Conservation (phyloP, 53 echinoderm and acorn worm species). For the Actinopyga echinites region DNA sequence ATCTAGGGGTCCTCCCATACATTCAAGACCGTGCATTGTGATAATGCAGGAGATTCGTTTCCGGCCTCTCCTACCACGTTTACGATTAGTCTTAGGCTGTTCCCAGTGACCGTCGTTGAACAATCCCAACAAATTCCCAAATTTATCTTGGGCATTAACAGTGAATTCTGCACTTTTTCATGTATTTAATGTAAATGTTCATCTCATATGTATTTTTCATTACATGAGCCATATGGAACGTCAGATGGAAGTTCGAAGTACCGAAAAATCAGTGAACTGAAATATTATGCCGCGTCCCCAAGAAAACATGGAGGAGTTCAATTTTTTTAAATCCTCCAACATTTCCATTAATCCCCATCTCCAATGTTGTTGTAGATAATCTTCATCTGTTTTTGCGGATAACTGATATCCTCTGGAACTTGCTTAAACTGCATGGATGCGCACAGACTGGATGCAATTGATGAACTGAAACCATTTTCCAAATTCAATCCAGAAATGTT, state of each 20-base stretch:
- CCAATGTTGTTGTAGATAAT: constrained; percentile 28
- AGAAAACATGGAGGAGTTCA: not conserved
- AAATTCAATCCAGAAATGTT: constrained; percentile 29
- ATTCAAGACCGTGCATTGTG: no score
- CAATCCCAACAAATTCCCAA: no score
- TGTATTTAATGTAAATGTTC: constrained; percentile 46
- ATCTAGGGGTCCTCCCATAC: no score
- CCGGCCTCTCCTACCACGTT: no score
- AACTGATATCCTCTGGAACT: constrained; percentile 35
- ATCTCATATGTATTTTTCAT: not conserved
- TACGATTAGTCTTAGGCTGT: no score
- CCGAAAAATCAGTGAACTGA: not conserved
- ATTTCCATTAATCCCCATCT: constrained; percentile 39
- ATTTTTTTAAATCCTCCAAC: constrained; percentile 30
- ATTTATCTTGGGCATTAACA: constrained; percentile 12
- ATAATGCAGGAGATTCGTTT: no score
- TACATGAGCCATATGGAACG: constrained; percentile 4
- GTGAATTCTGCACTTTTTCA: constrained; percentile 18
- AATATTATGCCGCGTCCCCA: not conserved
- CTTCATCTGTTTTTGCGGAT: constrained; percentile 37
- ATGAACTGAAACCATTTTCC: not conserved
- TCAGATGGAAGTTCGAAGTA: not conserved
- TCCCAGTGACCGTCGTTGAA: no score
- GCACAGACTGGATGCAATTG: constrained; percentile 27
- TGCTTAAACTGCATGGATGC: constrained; percentile 22